These are phyloP conservation scores for Drosophila obscura DNA, from an alignment of 1,140 invertebrate genomes.

Conservation along the genomic window DNA sequence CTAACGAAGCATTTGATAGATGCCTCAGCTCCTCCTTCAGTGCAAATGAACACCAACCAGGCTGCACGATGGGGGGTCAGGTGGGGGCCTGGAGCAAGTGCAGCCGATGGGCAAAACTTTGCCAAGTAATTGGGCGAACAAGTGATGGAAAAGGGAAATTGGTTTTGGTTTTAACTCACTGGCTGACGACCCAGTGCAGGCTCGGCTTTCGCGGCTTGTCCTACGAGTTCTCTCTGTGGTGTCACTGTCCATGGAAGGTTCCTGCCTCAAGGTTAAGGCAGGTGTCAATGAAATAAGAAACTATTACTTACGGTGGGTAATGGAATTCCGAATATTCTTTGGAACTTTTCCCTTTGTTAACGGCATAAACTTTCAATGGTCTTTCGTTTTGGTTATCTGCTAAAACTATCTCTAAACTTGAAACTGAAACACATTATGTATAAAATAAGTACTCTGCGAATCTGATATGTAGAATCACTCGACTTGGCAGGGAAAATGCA, in stretches of 20 bases:
- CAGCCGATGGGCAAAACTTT: constrained; percentile 64
- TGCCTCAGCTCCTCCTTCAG: constrained; percentile 34
- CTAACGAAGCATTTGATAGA: constrained; percentile 74
- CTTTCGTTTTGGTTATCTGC: too few relatives aligned
- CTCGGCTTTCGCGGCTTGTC: constrained; percentile 23
- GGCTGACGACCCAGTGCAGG: constrained; percentile 7
- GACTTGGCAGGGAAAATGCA: too few relatives aligned
- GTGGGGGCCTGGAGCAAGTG: constrained; percentile 7
- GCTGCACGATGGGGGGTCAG: not conserved
- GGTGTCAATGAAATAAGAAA: too few relatives aligned
- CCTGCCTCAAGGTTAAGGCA: constrained; percentile 31
- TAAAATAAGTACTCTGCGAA: too few relatives aligned
- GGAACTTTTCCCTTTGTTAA: too few relatives aligned
- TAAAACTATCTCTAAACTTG: too few relatives aligned
- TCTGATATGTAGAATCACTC: too few relatives aligned
- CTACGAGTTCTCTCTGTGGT: not conserved
- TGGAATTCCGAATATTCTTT: too few relatives aligned
- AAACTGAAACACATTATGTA: too few relatives aligned
- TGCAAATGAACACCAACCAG: constrained; percentile 35
- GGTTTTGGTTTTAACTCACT: constrained; percentile 40
- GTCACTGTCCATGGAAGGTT: not conserved
- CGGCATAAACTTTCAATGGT: too few relatives aligned
- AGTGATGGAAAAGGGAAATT: constrained; percentile 61
- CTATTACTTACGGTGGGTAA: too few relatives aligned
- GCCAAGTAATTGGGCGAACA: constrained; percentile 64